A percentile compares a stretch with the other conserved stretches of the same genome.
These are phyloP conservation scores for Leucoma salicis DNA, from an alignment of 2,888 invertebrate genomes.

Conservation along the genomic window DNA sequence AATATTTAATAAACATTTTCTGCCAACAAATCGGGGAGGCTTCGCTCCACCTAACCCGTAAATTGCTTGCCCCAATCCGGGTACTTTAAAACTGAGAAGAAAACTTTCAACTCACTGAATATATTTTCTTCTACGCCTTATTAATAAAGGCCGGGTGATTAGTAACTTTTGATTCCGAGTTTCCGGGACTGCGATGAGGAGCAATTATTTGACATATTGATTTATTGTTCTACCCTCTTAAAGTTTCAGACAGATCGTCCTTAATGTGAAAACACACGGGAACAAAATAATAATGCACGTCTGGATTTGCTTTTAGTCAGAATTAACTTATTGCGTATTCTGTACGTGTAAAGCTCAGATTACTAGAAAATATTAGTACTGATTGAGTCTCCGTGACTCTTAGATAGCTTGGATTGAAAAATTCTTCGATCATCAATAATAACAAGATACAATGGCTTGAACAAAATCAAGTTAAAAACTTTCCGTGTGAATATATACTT, in stretches of 20 bases:
- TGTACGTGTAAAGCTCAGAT: too few relatives aligned
- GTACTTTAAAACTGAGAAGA: slow-evolving; percentile 41
- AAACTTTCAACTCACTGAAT: slow-evolving; percentile 42
- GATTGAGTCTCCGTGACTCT: too few relatives aligned
- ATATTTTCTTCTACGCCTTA: slow-evolving; percentile 53
- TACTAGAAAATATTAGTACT: too few relatives aligned
- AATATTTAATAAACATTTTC: slow-evolving; percentile 31
- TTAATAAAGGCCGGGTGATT: slow-evolving; percentile 73
- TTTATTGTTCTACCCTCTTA: slow-evolving; percentile 65
- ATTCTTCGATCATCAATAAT: too few relatives aligned
- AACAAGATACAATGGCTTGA: too few relatives aligned
- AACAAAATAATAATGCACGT: not conserved
- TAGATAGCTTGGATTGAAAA: too few relatives aligned
- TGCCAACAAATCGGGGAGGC: slow-evolving; percentile 23
- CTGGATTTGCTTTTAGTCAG: not conserved
- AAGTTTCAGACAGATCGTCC: slow-evolving; percentile 54
- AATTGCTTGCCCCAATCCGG: slow-evolving; percentile 30
- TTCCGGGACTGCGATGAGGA: slow-evolving; percentile 61
- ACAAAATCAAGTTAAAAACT: too few relatives aligned
- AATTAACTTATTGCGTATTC: too few relatives aligned
- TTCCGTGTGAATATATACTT: too few relatives aligned
- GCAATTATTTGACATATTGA: slow-evolving; percentile 80
- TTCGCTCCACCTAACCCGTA: slow-evolving; percentile 30
- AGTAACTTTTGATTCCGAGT: slow-evolving; percentile 74
- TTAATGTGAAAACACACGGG: slow-evolving; percentile 30